Evolutionary conservation across 2,113 vertebrate genomes (phyloP).

Genomic region (Pachypanchax playfairii): DNA sequence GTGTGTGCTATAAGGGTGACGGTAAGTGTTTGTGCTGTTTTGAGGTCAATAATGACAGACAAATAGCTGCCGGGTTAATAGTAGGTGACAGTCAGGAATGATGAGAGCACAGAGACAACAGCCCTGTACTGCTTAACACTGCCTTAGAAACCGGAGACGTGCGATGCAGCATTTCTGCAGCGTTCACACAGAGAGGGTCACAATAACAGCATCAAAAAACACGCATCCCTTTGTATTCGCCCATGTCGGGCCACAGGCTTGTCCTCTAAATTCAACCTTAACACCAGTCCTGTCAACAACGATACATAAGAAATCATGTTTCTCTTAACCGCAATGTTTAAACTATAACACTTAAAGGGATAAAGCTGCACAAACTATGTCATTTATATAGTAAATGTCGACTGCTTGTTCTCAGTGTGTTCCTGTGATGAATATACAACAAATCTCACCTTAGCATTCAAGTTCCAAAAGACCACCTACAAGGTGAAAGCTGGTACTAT

Average conservation of each 20-base stretch:
- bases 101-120: slow-evolving; percentile 53
- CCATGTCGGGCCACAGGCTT: slow-evolving; percentile 11
- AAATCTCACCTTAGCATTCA: no score
- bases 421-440: no score
- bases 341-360: background rate
- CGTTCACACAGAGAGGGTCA: slow-evolving; percentile 38
- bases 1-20: slow-evolving; percentile 41
- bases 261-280: background rate
- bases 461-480: no score
- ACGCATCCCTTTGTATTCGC: slow-evolving; percentile 25
- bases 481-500: no score
- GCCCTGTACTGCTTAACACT: slow-evolving; percentile 22
- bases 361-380: no score
- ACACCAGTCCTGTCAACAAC: background rate
- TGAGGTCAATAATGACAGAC: slow-evolving; percentile 77
- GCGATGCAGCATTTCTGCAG: slow-evolving; percentile 17
- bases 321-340: background rate
- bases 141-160: slow-evolving; percentile 41
- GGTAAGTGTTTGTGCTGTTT: slow-evolving; percentile 69
- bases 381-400: no score
- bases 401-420: no score
- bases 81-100: slow-evolving; percentile 64
- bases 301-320: background rate
- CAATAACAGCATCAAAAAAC: slow-evolving; percentile 27
- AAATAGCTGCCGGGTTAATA: slow-evolving; percentile 71